Base-by-base conservation (phyloP, 2,888 invertebrate species). In the Heteropelma amictum region DNA sequence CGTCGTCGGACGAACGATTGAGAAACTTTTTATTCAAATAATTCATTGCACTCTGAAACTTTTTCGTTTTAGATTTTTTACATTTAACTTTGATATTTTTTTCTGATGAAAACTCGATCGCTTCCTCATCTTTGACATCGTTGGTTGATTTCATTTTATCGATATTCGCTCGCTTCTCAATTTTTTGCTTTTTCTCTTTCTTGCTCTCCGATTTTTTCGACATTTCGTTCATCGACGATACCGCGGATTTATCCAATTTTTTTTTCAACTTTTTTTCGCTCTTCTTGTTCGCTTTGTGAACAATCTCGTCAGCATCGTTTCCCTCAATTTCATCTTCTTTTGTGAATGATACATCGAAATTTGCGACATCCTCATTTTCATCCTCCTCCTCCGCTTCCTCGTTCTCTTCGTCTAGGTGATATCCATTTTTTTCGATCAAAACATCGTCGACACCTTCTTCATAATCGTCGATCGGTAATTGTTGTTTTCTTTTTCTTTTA, bases 31-130 rank as follows among this genome's bases (percentile, higher is more conserved):
- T 53, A 69, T 65, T 73, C n/a, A 76, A 71, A 56, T 60, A 63
- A 63, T 72, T 68, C 17, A 76, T 68, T 1, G 75, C 70, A 12
- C 42, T 58, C 6, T 69, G 56, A 28, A 70, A 68, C 80, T 72
- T 80, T 71, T 80, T 81, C 67, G 77, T 77, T 70, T 84, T 79
- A 28, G 65, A 72, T 76, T 80, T 78, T 53, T 78, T 73, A 85
- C 81, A 51, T 83, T 84, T 65, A 72, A 77, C 56, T 86, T 86
- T n/a, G 72, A 51, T 45, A 26, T 67, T 63, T 49, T 63, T 71
- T 3, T 14, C 47, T n/a, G 26, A 30, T 26, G 5, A 6, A 10
- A 45, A 8, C 12, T 14, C 12, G 38, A 2, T 5, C 7, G 28
- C n/a, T 53, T 60, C 60, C 17, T 53, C 45, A 14, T 54, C 28